Conservation (phyloP, 2,113 vertebrate species). For the Pelobates fuscus region DNA sequence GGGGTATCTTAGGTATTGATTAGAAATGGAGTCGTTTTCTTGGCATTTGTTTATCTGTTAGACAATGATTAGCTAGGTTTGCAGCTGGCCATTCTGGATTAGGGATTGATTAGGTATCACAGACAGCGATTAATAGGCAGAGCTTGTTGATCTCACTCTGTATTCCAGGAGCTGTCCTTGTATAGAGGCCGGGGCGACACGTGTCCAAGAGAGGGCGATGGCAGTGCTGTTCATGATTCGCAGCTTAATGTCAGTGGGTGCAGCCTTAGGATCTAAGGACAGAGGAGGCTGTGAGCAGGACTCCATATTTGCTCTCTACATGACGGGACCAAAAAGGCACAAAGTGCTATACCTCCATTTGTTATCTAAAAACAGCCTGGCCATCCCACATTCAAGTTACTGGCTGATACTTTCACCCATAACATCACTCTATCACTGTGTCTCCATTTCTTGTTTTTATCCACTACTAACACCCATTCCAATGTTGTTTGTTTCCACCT, state of each 20-base stretch:
- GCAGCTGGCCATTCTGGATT: neutral
- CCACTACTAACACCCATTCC: no score
- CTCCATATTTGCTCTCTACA: neutral
- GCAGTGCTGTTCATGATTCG: slow-evolving; percentile 83
- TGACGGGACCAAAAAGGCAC: neutral
- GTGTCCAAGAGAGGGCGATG: slow-evolving; percentile 81
- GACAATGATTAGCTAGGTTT: neutral
- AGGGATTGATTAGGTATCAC: slow-evolving; percentile 17
- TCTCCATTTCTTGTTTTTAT: no score
- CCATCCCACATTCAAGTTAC: no score
- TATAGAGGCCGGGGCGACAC: slow-evolving; percentile 81
- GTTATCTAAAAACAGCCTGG: no score
- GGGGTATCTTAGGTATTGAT: neutral
- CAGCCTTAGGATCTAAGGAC: slow-evolving; percentile 80
- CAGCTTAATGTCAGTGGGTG: slow-evolving; percentile 82
- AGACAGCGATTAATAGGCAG: neutral
- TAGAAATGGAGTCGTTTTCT: neutral
- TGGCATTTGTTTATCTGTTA: neutral
- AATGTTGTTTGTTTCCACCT: no score
- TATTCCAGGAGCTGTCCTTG: slow-evolving; percentile 93
- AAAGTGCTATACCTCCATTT: no score
- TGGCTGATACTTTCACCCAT: no score
- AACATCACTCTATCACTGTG: no score
- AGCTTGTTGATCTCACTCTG: slow-evolving; percentile 68
- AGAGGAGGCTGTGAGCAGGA: slow-evolving; percentile 42